Base-by-base conservation (phyloP, 2,888 invertebrate species). In the Proisotoma minuta region DNA sequence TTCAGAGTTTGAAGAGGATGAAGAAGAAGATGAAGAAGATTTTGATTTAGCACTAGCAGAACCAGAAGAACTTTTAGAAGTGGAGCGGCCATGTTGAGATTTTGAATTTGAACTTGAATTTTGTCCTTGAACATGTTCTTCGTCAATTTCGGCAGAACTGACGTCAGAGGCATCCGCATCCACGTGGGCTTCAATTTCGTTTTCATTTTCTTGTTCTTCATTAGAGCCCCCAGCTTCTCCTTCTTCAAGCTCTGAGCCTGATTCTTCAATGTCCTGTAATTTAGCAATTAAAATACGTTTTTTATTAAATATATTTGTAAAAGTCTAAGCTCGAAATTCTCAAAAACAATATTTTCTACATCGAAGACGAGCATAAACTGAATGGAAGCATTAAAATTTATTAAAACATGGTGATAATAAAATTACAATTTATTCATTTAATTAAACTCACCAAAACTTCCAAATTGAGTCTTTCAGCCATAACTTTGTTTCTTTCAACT, bases 241-340 rank as follows among this genome's bases (percentile, higher is more conserved):
- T 27, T 75, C 75, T 60, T 77, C 78, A 1, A 70, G 47, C 8
- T 77, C 77, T 5, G 74, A 69, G 70, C 70, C 71, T 58, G 68
- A 70, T 54, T 70, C 66, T 40, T 69, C 71, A 57, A 71, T 70
- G 28, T 73, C 73, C 62, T 73, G 68, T 8, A 70, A 56, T 10
- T 28, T 18, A 4, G 18, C 4, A 10, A 47, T n/a, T 47, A 47
- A n/a, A 47, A 10, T 18, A n/a, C n/a, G n/a, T n/a, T n/a, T n/a
- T 34, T 12, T 10, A 34, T 34, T 34, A 10, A 34, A 34, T 10
- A n/a, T n/a, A 34, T 10, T 43, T 43, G 4, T 43, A 43, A 43
- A 43, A n/a, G 43, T 15, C n/a, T n/a, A n/a, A n/a, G n/a, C n/a
- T n/a, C n/a, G n/a, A n/a, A n/a, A n/a, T n/a, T n/a, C n/a, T n/a